These are phyloP conservation scores for Paramuricea clavata DNA, from an alignment of 92 coral and sea anemone genomes.

Conservation along the genomic window DNA sequence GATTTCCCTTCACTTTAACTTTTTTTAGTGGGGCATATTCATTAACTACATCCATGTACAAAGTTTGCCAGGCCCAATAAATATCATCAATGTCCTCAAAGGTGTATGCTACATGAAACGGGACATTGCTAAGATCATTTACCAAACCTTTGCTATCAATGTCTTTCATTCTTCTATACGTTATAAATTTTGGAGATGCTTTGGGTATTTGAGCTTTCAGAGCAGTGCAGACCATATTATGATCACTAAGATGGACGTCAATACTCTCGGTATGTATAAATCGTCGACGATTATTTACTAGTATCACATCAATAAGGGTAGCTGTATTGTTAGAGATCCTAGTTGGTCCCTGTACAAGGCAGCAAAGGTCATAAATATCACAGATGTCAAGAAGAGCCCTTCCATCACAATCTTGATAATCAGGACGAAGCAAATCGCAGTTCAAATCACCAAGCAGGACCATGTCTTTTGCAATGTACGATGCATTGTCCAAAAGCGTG, in stretches of 20 bases:
- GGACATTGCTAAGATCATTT: slow-evolving; percentile 51
- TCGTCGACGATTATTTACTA: slow-evolving; percentile 9
- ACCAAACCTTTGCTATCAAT: slow-evolving; percentile 28
- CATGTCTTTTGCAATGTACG: slow-evolving; percentile 38
- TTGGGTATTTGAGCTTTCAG: slow-evolving; percentile 3
- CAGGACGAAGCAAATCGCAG: slow-evolving; percentile 37
- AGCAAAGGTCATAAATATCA: slow-evolving; percentile 19
- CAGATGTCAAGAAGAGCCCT: slow-evolving; percentile 38
- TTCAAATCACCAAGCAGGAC: slow-evolving; percentile 34
- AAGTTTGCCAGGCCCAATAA: slow-evolving; percentile 54
- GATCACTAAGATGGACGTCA: slow-evolving; percentile 17
- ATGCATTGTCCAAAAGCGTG: slow-evolving; percentile 38
- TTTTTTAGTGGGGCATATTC: not conserved
- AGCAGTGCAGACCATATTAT: slow-evolving; percentile 18
- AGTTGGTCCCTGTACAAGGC: slow-evolving; percentile 22
- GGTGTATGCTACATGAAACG: slow-evolving; percentile 33
- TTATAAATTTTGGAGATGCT: slow-evolving; percentile 20
- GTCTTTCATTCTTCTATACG: slow-evolving; percentile 8
- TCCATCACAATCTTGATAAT: slow-evolving; percentile 18
- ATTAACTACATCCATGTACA: slow-evolving; percentile 38
- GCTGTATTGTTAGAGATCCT: slow-evolving; percentile 15
- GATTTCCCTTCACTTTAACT: slow-evolving; percentile 28
- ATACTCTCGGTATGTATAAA: slow-evolving; percentile 23
- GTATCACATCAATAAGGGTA: slow-evolving; percentile 29
- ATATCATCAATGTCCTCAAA: slow-evolving; percentile 53